Evolutionary conservation across 2,113 vertebrate species (phyloP).

Genomic region (Electrona antarctica): DNA sequence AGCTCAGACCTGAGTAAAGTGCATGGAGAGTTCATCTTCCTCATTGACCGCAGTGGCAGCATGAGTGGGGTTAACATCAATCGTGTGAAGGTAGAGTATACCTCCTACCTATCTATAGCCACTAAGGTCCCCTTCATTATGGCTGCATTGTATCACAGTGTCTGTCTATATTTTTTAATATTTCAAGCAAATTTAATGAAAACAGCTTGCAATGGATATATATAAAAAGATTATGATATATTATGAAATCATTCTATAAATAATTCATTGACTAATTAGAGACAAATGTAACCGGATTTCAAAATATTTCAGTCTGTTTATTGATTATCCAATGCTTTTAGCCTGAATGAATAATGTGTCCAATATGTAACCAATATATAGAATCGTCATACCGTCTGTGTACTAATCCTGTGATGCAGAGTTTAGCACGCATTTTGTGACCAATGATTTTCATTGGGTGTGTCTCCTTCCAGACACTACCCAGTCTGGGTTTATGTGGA

Average conservation of each 20-base stretch:
- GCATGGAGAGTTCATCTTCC: constrained; percentile 94
- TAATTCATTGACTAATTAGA: no score
- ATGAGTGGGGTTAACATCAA: constrained; percentile 85
- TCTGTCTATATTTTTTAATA: no score
- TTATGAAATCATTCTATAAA: no score
- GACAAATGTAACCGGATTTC: no score
- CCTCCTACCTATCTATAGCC: no score
- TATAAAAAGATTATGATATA: no score
- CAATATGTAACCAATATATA: background rate
- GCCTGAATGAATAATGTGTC: background rate
- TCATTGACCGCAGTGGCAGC: constrained; percentile 90
- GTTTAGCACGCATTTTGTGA: constrained; percentile 17
- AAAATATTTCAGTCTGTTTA: no score
- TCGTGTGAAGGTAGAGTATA: constrained; percentile 82
- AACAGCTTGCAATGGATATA: no score
- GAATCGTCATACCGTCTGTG: background rate
- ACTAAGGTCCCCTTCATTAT: background rate
- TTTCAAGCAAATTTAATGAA: no score
- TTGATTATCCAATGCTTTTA: background rate
- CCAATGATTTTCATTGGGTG: constrained; percentile 27
- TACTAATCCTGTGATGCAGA: constrained; percentile 7
- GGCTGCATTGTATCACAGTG: background rate
- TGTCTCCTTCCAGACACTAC: background rate
- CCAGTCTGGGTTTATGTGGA: constrained; percentile 26
- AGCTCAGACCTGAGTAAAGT: constrained; percentile 83